Conservation (phyloP, 2,888 invertebrate genomes). For the Eupeodes latifasciatus region DNA sequence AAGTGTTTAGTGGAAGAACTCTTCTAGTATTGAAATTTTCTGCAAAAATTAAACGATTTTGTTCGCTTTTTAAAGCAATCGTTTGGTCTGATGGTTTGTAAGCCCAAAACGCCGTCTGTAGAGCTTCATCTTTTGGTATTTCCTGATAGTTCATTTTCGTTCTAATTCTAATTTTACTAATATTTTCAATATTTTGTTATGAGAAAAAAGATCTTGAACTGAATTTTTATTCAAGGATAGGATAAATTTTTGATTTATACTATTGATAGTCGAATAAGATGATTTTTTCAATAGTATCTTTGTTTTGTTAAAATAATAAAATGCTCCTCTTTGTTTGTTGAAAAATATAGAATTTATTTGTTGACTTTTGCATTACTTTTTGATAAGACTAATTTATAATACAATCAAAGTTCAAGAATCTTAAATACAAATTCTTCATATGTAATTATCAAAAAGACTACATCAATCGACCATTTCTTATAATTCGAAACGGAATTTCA, state of each 20-base stretch:
- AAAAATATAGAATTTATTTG: conserved; percentile 7
- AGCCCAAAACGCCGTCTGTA: conserved; percentile 72
- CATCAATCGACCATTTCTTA: conserved; percentile 85
- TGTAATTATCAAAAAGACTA: neutral
- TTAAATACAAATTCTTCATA: neutral
- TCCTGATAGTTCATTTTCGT: conserved; percentile 40
- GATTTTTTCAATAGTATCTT: too few relatives aligned
- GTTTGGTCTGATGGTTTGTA: conserved; percentile 78
- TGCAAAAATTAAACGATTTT: conserved; percentile 78
- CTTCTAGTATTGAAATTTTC: conserved; percentile 78
- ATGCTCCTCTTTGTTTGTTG: neutral
- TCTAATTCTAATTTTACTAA: neutral
- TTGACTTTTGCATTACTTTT: neutral
- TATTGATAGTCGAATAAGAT: neutral
- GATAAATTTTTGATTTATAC: neutral
- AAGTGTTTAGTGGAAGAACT: conserved; percentile 78
- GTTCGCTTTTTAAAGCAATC: conserved; percentile 77
- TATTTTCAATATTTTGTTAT: neutral
- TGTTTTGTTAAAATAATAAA: neutral
- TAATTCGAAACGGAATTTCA: conserved; percentile 88
- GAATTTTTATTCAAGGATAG: neutral
- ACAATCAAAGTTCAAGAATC: neutral
- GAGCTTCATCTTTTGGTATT: conserved; percentile 78
- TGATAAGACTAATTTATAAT: neutral
- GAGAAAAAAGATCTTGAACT: neutral